phyloP scores from a whole-genome alignment of 2,888 invertebrate species.

The Conchocele bisecta region DNA sequence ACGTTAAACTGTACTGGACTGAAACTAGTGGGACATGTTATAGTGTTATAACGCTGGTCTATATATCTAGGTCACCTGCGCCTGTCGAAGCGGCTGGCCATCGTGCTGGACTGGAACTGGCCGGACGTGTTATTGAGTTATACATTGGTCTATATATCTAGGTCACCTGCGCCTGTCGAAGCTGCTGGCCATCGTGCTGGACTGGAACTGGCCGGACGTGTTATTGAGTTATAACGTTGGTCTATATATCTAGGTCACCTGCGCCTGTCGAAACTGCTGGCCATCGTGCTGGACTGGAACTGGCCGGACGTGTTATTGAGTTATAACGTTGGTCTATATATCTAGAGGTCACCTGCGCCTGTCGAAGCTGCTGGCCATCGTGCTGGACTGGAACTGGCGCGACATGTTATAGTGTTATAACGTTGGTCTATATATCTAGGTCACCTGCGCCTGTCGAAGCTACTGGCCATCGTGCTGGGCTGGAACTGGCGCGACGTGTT shows the following conservation, averaged over 20 bases:
- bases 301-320: slow-evolving; percentile 77
- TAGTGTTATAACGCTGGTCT: too few species aligned
- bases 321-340: neutral
- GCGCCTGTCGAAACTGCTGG: slow-evolving; percentile 66
- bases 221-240: too few species aligned
- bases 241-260: slow-evolving; percentile 67
- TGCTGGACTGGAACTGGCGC: slow-evolving; percentile 80
- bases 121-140: too few species aligned
- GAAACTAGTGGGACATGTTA: too few species aligned
- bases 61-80: slow-evolving; percentile 70
- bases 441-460: slow-evolving; percentile 67
- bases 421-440: slow-evolving; percentile 65
- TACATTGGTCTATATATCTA: slow-evolving; percentile 58
- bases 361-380: slow-evolving; percentile 66
- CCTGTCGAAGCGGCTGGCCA: slow-evolving; percentile 63
- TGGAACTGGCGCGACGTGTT: slow-evolving; percentile 78
- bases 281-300: slow-evolving; percentile 78
- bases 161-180: slow-evolving; percentile 71
- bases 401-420: too few species aligned
- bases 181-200: slow-evolving; percentile 70
- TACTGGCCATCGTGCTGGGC: slow-evolving; percentile 73
- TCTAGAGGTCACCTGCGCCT: slow-evolving; percentile 71
- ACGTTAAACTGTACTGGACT: too few species aligned
- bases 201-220: slow-evolving; percentile 79
- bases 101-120: slow-evolving; percentile 80